Evolutionary conservation across 92 coral and sea anemone species (phyloP), one percentile per base, ranked within the genome.

Genomic region (Meandrina meandrites): DNA sequence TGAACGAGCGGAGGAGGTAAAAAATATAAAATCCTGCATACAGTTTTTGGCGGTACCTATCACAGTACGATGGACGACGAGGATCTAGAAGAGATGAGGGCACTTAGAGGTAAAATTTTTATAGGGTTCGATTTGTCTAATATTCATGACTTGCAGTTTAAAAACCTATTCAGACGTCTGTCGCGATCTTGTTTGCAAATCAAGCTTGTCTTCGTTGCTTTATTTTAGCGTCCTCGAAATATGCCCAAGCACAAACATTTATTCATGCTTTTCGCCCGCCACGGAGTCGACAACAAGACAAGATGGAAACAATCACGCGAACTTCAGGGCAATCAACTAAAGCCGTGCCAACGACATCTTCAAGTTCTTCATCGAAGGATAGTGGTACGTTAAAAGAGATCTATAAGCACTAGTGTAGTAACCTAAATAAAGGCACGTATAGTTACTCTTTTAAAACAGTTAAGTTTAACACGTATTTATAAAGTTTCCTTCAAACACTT

Each of bases 21-120:
- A 1, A 5, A 16, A 18, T 10, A 6, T 64, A 64, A 64, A 27
- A 64, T n/a, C 2, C 2, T 9, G 1, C 9, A 21, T 22, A 60
- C 30, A 21, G 67, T 16, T 60, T 60, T 60, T 21, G 1, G 3
- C 71, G 71, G 28, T 12, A 27, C 71, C 4, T 3, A 9, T 66
- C 34, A 66, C 71, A 66, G 2, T 27, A 30, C 12, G 35, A 96
- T 96, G 98, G 98, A 96, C 42, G 95, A 96, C 68, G 98, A 96
- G 86, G 98, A 96, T 82, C 86, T 96, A 76, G 98, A 96, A 67
- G 98, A 96, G 90, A 96, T 96, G 98, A 90, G 91, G 82, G 91
- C 93, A 34, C 88, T 96, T 57, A 87, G 98, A 88, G 98, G 98
- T 96, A 86, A 37, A 35, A 45, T 19, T 13, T 27, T 19, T 53